phyloP scores from a whole-genome alignment of 1,140 invertebrate genomes.

The Batillaria attramentaria region DNA sequence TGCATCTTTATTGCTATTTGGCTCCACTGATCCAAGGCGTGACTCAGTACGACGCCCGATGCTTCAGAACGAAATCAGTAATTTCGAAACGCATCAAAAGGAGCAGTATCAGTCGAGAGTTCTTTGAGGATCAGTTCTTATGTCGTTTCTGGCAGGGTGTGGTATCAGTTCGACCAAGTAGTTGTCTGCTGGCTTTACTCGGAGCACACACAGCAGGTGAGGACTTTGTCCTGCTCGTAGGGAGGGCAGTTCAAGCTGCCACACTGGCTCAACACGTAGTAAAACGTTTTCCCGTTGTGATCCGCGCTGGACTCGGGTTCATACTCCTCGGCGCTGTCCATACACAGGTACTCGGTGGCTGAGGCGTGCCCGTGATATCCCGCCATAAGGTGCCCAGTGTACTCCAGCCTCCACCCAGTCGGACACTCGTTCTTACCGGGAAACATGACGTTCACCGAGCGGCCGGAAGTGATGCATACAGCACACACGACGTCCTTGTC shows the following conservation, averaged over 20 bases:
- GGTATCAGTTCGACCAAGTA: too few relatives aligned
- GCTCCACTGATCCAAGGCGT: too few relatives aligned
- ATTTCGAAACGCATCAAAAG: too few relatives aligned
- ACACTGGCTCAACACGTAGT: slow-evolving; percentile 12
- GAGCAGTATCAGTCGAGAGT: too few relatives aligned
- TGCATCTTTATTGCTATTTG: too few relatives aligned
- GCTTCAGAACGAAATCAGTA: too few relatives aligned
- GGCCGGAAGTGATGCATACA: neutral
- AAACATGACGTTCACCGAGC: slow-evolving; percentile 39
- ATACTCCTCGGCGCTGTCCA: slow-evolving; percentile 20
- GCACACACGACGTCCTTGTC: neutral
- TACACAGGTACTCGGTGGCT: slow-evolving; percentile 32
- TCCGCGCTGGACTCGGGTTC: neutral
- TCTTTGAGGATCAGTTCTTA: too few relatives aligned
- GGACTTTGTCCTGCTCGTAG: slow-evolving; percentile 21
- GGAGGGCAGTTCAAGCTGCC: slow-evolving; percentile 30
- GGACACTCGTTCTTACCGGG: slow-evolving; percentile 44
- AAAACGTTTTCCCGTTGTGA: slow-evolving; percentile 21
- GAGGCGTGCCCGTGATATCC: slow-evolving; percentile 10
- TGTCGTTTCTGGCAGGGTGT: too few relatives aligned
- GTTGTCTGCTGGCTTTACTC: too few relatives aligned
- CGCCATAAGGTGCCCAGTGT: slow-evolving; percentile 14
- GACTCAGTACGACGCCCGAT: too few relatives aligned
- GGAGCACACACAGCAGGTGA: slow-evolving; percentile 28
- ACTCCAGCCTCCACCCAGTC: slow-evolving; percentile 47